A percentile compares a stretch with the other conserved stretches of the same genome.
Conservation (phyloP, 1,140 invertebrate genomes). For the Lepidurus apus region DNA sequence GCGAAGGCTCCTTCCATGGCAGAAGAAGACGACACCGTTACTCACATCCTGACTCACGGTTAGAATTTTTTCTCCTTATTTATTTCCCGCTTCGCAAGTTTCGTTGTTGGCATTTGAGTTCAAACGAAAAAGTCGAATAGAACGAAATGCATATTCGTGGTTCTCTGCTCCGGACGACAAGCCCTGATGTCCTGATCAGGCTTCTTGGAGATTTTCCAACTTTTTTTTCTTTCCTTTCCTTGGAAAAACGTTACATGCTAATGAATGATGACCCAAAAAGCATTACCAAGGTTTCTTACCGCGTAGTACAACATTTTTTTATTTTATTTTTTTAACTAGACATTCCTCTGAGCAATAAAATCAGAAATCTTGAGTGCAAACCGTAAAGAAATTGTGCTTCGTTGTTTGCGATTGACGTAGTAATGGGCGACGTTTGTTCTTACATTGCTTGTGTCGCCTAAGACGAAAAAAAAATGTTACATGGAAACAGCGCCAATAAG, state of each 20-base stretch:
- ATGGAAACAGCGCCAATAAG: too few species aligned
- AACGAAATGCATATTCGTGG: not conserved
- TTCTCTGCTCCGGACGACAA: not conserved
- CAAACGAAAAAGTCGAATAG: not conserved
- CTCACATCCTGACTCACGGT: slow-evolving; percentile 17
- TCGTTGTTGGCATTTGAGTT: not conserved
- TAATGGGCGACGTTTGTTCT: too few species aligned
- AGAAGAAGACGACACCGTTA: slow-evolving; percentile 3
- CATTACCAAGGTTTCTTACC: too few species aligned
- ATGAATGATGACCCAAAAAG: not conserved
- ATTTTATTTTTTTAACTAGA: too few species aligned
- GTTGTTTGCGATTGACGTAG: too few species aligned
- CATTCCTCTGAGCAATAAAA: too few species aligned
- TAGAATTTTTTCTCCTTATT: not conserved
- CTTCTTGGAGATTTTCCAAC: not conserved
- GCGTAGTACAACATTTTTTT: too few species aligned
- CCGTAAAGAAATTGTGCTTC: too few species aligned
- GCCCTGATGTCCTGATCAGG: not conserved
- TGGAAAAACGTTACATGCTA: not conserved
- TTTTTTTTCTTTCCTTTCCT: not conserved
- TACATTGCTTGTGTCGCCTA: too few species aligned
- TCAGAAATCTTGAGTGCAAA: too few species aligned
- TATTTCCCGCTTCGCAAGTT: not conserved
- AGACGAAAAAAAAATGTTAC: too few species aligned
- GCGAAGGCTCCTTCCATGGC: not conserved